A percentile compares a stretch with the other conserved stretches of the same genome.
Evolutionary conservation across 2,888 invertebrate genomes (phyloP).

Genomic region (Drosophila mayaguana): DNA sequence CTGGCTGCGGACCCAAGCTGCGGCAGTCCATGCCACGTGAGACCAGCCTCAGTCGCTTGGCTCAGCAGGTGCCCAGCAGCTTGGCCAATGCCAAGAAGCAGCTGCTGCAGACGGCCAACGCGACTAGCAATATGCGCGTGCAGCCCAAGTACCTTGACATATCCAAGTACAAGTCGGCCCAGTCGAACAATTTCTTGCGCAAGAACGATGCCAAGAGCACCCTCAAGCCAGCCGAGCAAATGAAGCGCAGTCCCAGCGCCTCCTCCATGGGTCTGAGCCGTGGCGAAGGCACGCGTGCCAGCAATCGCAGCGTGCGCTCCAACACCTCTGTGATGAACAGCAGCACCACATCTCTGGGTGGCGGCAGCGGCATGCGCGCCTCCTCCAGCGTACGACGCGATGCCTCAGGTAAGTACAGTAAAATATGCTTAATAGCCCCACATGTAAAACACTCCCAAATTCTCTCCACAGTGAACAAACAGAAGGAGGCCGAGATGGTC

Average conservation of each 20-base stretch:
- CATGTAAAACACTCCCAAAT: not conserved
- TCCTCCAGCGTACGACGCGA: constrained; percentile 81
- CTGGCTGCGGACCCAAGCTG: constrained; percentile 55
- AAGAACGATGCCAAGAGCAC: constrained; percentile 87
- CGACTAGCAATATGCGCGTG: constrained; percentile 72
- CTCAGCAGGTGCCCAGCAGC: constrained; percentile 84
- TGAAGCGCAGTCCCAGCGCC: constrained; percentile 85
- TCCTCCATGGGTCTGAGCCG: constrained; percentile 83
- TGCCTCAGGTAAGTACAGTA: constrained; percentile 75
- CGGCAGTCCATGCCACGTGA: constrained; percentile 85
- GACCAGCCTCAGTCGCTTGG: constrained; percentile 84
- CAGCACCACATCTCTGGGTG: constrained; percentile 75
- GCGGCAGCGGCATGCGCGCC: constrained; percentile 56
- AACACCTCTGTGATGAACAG: constrained; percentile 79
- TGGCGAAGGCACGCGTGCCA: constrained; percentile 81
- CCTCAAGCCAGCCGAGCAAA: constrained; percentile 77
- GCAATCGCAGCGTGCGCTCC: constrained; percentile 84
- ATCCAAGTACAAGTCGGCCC: constrained; percentile 87
- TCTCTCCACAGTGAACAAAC: constrained; percentile 86
- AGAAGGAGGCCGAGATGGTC: constrained; percentile 93
- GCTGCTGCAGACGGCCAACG: constrained; percentile 83
- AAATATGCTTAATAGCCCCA: not conserved
- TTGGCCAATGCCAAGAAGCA: constrained; percentile 85
- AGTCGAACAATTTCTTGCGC: constrained; percentile 86
- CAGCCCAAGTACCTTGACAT: constrained; percentile 87